phyloP scores from a whole-genome alignment of 1,140 invertebrate genomes.

The Tribolium madens region DNA sequence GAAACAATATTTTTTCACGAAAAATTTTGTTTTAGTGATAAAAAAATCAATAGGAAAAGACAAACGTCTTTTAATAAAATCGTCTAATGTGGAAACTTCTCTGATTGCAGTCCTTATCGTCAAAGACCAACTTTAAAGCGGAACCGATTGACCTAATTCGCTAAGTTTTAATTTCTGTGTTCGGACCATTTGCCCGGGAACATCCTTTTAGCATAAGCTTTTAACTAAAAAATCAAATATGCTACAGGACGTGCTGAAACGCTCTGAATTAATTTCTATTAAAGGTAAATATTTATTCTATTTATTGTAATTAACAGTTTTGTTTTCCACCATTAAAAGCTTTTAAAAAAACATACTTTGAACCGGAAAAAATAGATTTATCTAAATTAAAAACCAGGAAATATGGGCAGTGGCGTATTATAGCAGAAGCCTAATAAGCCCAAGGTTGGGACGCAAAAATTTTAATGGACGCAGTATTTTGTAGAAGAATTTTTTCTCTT shows the following conservation, averaged over 20 bases:
- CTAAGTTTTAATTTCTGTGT: constrained; percentile 7
- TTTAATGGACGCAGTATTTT: no score
- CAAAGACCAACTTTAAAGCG: constrained; percentile 4
- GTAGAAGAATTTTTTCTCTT: no score
- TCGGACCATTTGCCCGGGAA: not conserved
- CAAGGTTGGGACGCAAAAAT: no score
- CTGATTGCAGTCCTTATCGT: not conserved
- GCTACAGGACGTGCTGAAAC: not conserved
- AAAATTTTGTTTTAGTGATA: not conserved
- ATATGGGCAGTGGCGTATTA: no score
- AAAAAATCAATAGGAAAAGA: not conserved
- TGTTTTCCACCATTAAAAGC: not conserved
- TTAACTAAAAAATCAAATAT: not conserved
- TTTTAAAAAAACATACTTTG: not conserved
- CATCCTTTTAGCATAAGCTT: not conserved
- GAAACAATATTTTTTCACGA: not conserved
- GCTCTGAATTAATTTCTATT: not conserved
- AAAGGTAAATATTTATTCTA: not conserved
- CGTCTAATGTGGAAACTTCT: not conserved
- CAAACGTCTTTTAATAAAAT: not conserved
- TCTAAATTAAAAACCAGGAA: not conserved
- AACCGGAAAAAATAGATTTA: not conserved
- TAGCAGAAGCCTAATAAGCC: no score
- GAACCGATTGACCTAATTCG: constrained; percentile 17
- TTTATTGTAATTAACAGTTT: not conserved